phyloP scores from a whole-genome alignment of 2,113 vertebrate genomes.

The Cacatua alba region DNA sequence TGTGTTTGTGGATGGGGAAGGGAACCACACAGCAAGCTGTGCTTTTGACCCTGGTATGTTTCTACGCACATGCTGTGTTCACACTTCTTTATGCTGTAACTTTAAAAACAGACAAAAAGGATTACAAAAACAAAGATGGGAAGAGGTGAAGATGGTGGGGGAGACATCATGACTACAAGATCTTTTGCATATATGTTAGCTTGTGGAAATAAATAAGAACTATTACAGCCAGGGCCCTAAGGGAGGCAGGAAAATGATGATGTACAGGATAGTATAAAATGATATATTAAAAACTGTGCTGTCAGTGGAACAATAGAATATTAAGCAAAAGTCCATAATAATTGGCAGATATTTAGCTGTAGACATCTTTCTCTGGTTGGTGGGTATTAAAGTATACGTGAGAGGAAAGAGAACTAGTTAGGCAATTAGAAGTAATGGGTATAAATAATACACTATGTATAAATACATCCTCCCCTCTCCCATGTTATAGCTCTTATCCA shows the following conservation, averaged over 20 bases:
- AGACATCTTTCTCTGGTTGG: conserved; percentile 63
- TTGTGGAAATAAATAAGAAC: conserved; percentile 69
- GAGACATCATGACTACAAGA: not conserved
- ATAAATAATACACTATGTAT: conserved; percentile 50
- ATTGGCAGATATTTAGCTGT: conserved; percentile 66
- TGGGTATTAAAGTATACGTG: conserved; percentile 67
- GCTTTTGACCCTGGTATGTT: not conserved
- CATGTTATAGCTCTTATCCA: not conserved
- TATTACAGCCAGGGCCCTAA: conserved; percentile 46
- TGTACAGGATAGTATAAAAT: conserved; percentile 57
- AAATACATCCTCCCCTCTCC: not conserved
- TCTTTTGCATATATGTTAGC: conserved; percentile 54
- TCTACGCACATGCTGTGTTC: not conserved
- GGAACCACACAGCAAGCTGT: not conserved
- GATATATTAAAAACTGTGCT: conserved; percentile 49
- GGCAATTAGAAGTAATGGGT: conserved; percentile 67
- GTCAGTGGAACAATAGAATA: conserved; percentile 48
- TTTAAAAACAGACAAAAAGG: conserved; percentile 29
- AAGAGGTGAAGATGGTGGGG: not conserved
- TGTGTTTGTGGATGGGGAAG: not conserved
- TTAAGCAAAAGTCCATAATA: conserved; percentile 63
- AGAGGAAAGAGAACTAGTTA: conserved; percentile 68
- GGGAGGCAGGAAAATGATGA: conserved; percentile 55
- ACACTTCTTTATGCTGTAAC: not conserved
- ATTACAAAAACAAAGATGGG: conserved; percentile 11